These are phyloP conservation scores for Trachurus trachurus DNA, from an alignment of 2,797 vertebrate species.

Conservation along the genomic window DNA sequence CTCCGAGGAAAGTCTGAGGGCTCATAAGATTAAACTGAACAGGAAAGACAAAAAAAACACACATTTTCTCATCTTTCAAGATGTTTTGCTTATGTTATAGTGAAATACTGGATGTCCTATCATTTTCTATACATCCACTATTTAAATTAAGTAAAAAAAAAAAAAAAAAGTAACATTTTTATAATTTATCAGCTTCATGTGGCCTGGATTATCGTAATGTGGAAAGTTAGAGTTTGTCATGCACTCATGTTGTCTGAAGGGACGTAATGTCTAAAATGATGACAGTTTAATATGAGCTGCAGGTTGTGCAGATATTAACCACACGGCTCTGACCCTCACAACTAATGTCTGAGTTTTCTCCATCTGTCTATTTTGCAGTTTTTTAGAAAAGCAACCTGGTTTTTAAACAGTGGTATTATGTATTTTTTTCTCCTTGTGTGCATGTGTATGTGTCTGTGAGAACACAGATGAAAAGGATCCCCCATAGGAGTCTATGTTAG, in stretches of 20 bases:
- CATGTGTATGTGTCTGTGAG: conserved; percentile 26
- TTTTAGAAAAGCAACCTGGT: neutral
- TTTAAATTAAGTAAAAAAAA: too few species aligned
- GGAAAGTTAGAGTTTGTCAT: too few species aligned
- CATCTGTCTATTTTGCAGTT: neutral
- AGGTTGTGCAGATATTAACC: neutral
- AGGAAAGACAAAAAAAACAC: neutral
- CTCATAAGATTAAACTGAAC: neutral
- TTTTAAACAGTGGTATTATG: neutral
- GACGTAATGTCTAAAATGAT: too few species aligned
- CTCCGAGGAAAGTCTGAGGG: neutral
- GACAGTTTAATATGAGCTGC: neutral
- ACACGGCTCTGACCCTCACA: neutral
- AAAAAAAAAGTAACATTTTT: too few species aligned
- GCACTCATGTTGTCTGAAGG: too few species aligned
- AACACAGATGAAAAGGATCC: conserved; percentile 19
- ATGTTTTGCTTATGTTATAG: too few species aligned
- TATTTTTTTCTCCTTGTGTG: neutral
- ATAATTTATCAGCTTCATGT: too few species aligned
- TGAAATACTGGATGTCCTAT: too few species aligned
- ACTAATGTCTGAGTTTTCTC: neutral
- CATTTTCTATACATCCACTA: too few species aligned
- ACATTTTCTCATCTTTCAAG: neutral
- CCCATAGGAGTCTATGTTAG: conserved; percentile 20
- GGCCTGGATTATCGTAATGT: too few species aligned